Conservation (phyloP, 2,888 invertebrate species). For the Caenorhabditis zanzibari region DNA sequence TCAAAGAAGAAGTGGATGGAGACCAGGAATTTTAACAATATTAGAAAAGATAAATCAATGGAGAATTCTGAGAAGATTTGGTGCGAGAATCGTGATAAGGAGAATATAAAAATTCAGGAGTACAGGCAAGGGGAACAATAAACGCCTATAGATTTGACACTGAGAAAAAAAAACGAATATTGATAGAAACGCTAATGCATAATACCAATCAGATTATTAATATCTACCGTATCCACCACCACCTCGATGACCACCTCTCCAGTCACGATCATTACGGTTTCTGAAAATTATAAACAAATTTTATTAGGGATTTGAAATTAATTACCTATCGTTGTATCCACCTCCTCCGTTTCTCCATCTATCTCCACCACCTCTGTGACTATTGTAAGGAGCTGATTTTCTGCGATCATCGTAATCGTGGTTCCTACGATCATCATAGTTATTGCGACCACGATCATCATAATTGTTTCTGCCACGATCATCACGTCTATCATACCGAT, state of each 20-base stretch:
- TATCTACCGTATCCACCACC: slow-evolving; percentile 43
- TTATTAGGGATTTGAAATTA: not conserved
- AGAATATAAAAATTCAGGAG: not conserved
- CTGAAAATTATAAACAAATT: too few relatives aligned
- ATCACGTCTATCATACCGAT: slow-evolving; percentile 17
- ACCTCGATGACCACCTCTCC: slow-evolving; percentile 37
- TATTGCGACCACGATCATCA: slow-evolving; percentile 11
- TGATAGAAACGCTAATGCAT: not conserved
- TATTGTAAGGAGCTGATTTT: slow-evolving; percentile 38
- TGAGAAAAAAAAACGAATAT: not conserved
- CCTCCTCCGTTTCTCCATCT: slow-evolving; percentile 32
- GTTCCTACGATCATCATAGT: slow-evolving; percentile 31
- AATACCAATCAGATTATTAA: not conserved
- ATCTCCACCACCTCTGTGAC: slow-evolving; percentile 38
- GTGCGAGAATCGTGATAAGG: slow-evolving; percentile 14
- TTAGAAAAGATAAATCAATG: not conserved
- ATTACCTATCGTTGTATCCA: slow-evolving; percentile 22
- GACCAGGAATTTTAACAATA: slow-evolving; percentile 14
- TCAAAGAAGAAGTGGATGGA: not conserved
- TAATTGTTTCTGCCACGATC: slow-evolving; percentile 16
- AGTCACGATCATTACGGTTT: slow-evolving; percentile 22
- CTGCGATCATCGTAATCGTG: slow-evolving; percentile 30
- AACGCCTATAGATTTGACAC: slow-evolving; percentile 1
- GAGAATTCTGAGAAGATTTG: not conserved
- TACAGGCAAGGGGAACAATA: not conserved